A percentile compares a stretch with the other conserved stretches of the same genome.
Evolutionary conservation across 2,797 vertebrate species (phyloP).

Genomic region (Poecilia gillii): DNA sequence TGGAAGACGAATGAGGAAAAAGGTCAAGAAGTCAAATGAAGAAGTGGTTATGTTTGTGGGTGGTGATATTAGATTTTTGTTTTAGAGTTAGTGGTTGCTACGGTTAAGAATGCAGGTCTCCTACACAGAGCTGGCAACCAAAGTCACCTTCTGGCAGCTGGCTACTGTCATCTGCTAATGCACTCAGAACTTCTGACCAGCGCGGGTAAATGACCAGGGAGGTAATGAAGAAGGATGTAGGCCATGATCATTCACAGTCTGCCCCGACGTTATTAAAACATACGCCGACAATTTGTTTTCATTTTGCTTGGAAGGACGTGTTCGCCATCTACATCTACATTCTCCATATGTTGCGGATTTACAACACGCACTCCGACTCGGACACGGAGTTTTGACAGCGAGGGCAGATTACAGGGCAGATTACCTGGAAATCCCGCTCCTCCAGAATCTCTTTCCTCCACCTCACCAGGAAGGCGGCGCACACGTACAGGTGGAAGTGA

Average conservation of each 20-base stretch:
- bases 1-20: neutral
- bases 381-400: neutral
- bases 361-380: neutral
- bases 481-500: conserved; percentile 97
- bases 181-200: conserved; percentile 65
- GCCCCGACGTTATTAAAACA: conserved; percentile 27
- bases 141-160: conserved; percentile 80
- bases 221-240: conserved; percentile 71
- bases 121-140: conserved; percentile 65
- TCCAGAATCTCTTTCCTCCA: conserved; percentile 97
- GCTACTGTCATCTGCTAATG: conserved; percentile 76
- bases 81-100: conserved; percentile 20
- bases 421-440: conserved; percentile 97
- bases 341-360: conserved; percentile 7
- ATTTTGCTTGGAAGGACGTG: conserved; percentile 7
- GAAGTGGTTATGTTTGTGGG: conserved; percentile 36
- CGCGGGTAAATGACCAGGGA: conserved; percentile 73
- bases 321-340: conserved; percentile 10
- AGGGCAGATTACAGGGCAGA: conserved; percentile 76
- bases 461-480: conserved; percentile 93
- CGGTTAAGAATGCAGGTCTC: conserved; percentile 63
- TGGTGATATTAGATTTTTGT: conserved; percentile 30
- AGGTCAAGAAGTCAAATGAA: conserved; percentile 10
- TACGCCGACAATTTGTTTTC: conserved; percentile 26
- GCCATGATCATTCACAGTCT: conserved; percentile 44